Conservation (phyloP, 2,888 invertebrate genomes). For the Agrilus mali region DNA sequence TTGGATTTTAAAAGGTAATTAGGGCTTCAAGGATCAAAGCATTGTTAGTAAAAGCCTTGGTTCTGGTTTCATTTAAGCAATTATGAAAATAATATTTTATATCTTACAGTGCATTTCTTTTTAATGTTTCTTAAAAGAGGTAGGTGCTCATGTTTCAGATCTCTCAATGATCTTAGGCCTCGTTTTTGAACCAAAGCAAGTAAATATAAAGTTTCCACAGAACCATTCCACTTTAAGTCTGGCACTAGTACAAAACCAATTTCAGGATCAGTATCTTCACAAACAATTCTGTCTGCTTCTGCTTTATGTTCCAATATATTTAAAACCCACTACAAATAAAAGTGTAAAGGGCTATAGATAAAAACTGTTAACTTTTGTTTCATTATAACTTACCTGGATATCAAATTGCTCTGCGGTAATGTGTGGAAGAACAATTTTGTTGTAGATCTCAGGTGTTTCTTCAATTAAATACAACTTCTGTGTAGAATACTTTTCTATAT, state of each 20-base stretch:
- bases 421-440: constrained; percentile 64
- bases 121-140: constrained; percentile 72
- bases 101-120: constrained; percentile 55
- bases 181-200: constrained; percentile 65
- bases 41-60: no score
- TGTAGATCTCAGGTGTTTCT: constrained; percentile 77
- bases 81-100: constrained; percentile 6
- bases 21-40: no score
- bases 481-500: constrained; percentile 72
- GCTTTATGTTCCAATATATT: constrained; percentile 89
- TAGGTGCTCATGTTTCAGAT: constrained; percentile 65
- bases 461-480: constrained; percentile 63
- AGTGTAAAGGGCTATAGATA: constrained; percentile 7
- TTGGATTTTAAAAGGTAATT: no score
- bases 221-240: constrained; percentile 94
- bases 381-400: constrained; percentile 49
- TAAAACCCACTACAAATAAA: constrained; percentile 78
- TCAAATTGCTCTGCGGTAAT: constrained; percentile 62
- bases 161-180: constrained; percentile 72
- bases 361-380: constrained; percentile 6
- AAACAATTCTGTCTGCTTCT: constrained; percentile 78
- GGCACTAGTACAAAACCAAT: constrained; percentile 82
- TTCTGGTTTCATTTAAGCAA: no score
- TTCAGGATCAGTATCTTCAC: constrained; percentile 63
- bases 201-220: constrained; percentile 67